These are phyloP conservation scores for Porites rus DNA, from an alignment of 92 coral and sea anemone genomes.

Conservation along the genomic window DNA sequence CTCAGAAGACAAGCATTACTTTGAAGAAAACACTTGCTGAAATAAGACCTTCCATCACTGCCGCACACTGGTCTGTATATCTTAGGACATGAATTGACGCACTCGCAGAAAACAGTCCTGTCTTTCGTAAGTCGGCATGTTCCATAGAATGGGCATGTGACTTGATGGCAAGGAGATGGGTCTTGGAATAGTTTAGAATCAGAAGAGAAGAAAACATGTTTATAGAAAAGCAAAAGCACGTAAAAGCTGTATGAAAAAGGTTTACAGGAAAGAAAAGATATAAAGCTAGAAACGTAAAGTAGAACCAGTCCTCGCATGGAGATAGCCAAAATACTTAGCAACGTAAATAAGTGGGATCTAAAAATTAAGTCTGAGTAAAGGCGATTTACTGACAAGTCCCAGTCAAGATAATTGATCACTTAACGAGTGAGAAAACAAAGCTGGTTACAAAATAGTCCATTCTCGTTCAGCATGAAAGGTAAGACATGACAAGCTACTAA, in stretches of 20 bases:
- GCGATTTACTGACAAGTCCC: neutral
- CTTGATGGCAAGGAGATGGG: constrained; percentile 65
- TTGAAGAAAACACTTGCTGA: constrained; percentile 76
- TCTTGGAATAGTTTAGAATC: neutral
- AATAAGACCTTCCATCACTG: constrained; percentile 76
- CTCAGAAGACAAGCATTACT: constrained; percentile 75
- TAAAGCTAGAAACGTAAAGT: neutral
- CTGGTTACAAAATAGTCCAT: too few species aligned
- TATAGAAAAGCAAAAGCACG: neutral
- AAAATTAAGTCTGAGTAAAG: neutral
- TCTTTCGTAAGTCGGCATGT: constrained; percentile 27
- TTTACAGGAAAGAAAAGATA: neutral
- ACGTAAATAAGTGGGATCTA: neutral
- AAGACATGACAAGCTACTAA: too few species aligned
- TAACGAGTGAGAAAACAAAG: too few species aligned
- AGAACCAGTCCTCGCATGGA: neutral
- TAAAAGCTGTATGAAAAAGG: neutral
- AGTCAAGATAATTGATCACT: too few species aligned
- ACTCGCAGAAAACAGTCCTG: constrained; percentile 59
- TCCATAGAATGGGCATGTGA: constrained; percentile 83
- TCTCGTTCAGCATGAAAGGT: too few species aligned
- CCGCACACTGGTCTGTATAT: constrained; percentile 81
- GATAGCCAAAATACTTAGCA: too few species aligned
- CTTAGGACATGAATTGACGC: constrained; percentile 60
- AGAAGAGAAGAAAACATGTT: neutral